Base-by-base conservation (phyloP, 2,888 invertebrate genomes). In the Acleris literana region DNA sequence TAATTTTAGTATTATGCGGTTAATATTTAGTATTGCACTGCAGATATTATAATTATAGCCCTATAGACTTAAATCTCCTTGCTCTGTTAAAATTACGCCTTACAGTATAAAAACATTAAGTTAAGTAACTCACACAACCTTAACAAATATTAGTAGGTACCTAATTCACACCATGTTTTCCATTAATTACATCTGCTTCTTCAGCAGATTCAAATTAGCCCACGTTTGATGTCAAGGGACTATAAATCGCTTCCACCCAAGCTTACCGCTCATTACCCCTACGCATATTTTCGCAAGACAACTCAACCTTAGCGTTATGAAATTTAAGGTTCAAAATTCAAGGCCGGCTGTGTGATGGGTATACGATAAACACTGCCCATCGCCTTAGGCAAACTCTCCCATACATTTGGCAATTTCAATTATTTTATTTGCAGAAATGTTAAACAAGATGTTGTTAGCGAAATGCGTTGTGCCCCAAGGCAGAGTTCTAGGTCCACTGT, bases 401-500 rank as follows among this genome's bases (percentile, higher is more conserved):
- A 46, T 48, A 49, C 22, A 62, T 63, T 63, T 48, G 62, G 48
- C 62, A 55, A 52, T 55, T 63, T 63, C 62, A 63, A 63, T 63
- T 55, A 55, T 63, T 63, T 55, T 64, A 48, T 49, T 49, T 49
- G 25, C 48, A 52, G 44, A 20, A 43, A 18, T 20, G 43, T 18
- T 29, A 54, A 65, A 65, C 60, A 65, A 65, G 65, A 61, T 56
- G 60, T 61, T 51, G 55, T 65, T 56, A 61, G 60, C 33, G 72
- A 73, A 76, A 73, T 72, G 67, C 67, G 69, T 75, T 64, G 75
- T 85, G 80, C 85, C 87, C 49, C 83, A 83, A 72, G 88, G 88
- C 82, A 55, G 69, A 66, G 69, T 77, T 73, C 79, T 84, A 76
- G 83, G 81, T 71, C 84, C 85, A 74, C 79, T 70, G 46, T 29